These are phyloP conservation scores for Strigamia transsilvanica DNA, from an alignment of 2,888 invertebrate genomes.

Conservation along the genomic window DNA sequence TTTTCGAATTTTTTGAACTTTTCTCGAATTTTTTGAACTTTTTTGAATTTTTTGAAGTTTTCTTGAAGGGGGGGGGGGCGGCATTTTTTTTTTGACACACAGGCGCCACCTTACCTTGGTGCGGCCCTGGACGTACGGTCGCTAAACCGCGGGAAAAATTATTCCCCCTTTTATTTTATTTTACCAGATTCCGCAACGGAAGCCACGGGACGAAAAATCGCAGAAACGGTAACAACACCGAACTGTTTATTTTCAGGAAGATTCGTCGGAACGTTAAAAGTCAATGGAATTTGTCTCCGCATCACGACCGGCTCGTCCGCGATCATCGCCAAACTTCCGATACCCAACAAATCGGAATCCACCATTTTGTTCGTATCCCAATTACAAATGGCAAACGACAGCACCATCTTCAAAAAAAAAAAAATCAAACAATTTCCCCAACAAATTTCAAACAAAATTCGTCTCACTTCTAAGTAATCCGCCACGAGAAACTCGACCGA, in stretches of 20 bases:
- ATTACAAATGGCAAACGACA: conserved; percentile 64
- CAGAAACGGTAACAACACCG: conserved; percentile 65
- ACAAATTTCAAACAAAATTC: too few species aligned
- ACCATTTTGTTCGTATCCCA: conserved; percentile 67
- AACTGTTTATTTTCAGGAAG: conserved; percentile 6
- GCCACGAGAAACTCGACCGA: conserved; percentile 67
- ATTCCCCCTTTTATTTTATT: too few species aligned
- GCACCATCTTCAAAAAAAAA: conserved; percentile 38
- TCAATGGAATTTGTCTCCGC: conserved; percentile 50
- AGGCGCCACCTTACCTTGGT: too few species aligned
- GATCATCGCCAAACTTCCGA: conserved; percentile 66
- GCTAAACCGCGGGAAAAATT: too few species aligned
- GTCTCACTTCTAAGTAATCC: conserved; percentile 66
- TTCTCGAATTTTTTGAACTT: too few species aligned
- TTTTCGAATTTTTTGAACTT: too few species aligned
- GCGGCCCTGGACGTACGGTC: too few species aligned
- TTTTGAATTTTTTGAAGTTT: too few species aligned
- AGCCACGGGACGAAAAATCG: conserved; percentile 67
- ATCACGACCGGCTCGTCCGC: conserved; percentile 58
- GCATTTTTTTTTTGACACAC: too few species aligned
- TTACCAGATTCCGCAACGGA: conserved; percentile 61
- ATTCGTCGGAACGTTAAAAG: conserved; percentile 37
- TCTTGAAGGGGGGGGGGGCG: too few species aligned
- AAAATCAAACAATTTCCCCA: neutral
- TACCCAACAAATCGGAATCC: conserved; percentile 68